Base-by-base conservation (phyloP, 2,888 invertebrate genomes). In the Athalia rosae region DNA sequence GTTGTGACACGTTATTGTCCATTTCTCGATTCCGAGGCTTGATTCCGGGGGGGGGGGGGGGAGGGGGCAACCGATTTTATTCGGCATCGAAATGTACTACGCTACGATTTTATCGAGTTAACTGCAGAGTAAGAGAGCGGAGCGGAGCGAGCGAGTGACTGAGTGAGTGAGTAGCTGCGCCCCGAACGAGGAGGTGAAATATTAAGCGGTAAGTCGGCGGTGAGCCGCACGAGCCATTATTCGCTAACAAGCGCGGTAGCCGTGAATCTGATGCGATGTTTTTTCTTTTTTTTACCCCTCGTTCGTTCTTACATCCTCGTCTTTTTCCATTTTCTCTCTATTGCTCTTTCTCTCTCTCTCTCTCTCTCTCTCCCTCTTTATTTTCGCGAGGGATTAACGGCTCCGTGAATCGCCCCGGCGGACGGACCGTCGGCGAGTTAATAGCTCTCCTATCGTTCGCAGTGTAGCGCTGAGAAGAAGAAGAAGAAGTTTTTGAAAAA, bases 181-280 rank as follows among this genome's bases (percentile, higher is more conserved):
- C 66, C 66, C 48, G 11, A 45, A 64, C 66, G 48, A 66, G 66
- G 66, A 66, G 48, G 66, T 50, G 9, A 66, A 48, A 66, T 66
- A 47, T 48, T 48, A 66, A 66, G 66, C 15, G 66, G 48, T 66
- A 48, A 50, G 48, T 66, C 62, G 15, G 48, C 48, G 9, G 53
- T n/a, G 28, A 50, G 15, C 48, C 47, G 48, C 47, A 3, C 47
- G 6, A 3, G 15, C 15, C 4, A 66, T 50, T 64, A 64, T 48
- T 63, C 47, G 64, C 13, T 64, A 62, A 47, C 48, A 64, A 48
- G 66, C 48, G 7, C 53, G 48, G 53, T 67, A 41, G 67, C 53
- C 41, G 67, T 53, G 67, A 53, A 67, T 67, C 50, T 67, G 50
- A 67, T 28, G 67, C 7, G 53, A 53, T n/a, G 48, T 53, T 66